Percentiles rank a stretch among this genome's conserved stretches.
phyloP scores from a whole-genome alignment of 2,113 vertebrate genomes.

The Narcine bancroftii region DNA sequence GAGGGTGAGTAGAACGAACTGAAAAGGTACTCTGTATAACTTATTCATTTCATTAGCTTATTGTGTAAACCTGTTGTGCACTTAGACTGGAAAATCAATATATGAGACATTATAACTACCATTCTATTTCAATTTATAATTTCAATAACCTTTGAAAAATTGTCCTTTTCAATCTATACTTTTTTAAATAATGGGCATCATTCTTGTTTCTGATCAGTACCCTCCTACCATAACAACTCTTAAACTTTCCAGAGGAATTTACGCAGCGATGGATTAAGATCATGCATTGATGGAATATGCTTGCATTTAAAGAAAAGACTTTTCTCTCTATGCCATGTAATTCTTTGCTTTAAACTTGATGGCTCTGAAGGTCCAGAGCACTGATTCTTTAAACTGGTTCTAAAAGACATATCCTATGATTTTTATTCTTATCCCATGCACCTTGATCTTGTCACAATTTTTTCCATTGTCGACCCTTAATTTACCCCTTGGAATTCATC shows the following conservation, averaged over 20 bases:
- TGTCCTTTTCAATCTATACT: background rate
- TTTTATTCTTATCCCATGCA: background rate
- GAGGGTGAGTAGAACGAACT: background rate
- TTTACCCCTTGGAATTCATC: background rate
- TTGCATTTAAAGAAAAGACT: background rate
- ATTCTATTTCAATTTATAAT: background rate
- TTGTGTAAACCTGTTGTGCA: background rate
- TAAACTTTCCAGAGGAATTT: background rate
- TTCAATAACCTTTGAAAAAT: background rate
- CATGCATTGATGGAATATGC: background rate
- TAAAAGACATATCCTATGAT: background rate
- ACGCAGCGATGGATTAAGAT: background rate
- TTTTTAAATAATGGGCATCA: background rate
- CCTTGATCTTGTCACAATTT: background rate
- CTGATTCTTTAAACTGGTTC: constrained; percentile 1
- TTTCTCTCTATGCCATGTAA: background rate
- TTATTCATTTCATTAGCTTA: background rate
- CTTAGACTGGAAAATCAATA: constrained; percentile 2
- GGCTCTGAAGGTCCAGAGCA: background rate
- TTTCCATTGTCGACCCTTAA: background rate
- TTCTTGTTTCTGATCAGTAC: constrained; percentile 2
- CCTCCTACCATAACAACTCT: background rate
- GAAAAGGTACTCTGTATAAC: background rate
- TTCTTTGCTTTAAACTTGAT: background rate
- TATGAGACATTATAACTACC: background rate